phyloP scores from a whole-genome alignment of 2,797 vertebrate species.

The Serranus cabrilla region DNA sequence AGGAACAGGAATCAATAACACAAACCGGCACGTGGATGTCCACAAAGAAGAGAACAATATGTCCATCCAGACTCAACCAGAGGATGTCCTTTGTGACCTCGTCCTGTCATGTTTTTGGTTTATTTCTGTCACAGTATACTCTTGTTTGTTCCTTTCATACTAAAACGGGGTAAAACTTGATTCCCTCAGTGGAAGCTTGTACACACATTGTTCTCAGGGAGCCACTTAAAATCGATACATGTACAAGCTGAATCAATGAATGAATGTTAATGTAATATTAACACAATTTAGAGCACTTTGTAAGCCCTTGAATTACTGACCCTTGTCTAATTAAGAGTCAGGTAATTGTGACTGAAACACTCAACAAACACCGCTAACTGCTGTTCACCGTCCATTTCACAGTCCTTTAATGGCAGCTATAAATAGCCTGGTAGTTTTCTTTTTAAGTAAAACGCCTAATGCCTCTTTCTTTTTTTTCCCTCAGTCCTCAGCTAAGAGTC shows the following conservation, averaged over 20 bases:
- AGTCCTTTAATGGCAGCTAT: constrained; percentile 11
- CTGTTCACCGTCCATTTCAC: constrained; percentile 14
- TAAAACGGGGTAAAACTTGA: constrained; percentile 6
- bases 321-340: constrained; percentile 51
- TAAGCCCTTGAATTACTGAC: constrained; percentile 51
- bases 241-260: constrained; percentile 49
- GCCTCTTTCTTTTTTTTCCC: not conserved
- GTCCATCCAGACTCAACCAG: too few relatives aligned
- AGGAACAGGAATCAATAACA: too few relatives aligned
- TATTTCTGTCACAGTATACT: constrained; percentile 25
- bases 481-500: constrained; percentile 95
- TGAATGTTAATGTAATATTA: constrained; percentile 62
- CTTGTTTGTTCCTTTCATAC: constrained; percentile 12
- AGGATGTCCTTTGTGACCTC: constrained; percentile 13
- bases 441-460: not conserved
- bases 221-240: constrained; percentile 55
- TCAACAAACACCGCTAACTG: constrained; percentile 28
- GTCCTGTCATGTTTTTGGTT: constrained; percentile 13
- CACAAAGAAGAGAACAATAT: too few relatives aligned
- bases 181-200: constrained; percentile 6
- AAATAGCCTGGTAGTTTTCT: not conserved
- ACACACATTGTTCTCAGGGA: constrained; percentile 19
- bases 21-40: too few relatives aligned
- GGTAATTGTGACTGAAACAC: constrained; percentile 32
- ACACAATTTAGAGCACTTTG: constrained; percentile 46